A percentile compares a stretch with the other conserved stretches of the same genome.
These are phyloP conservation scores for Orchesellides sinensis DNA, from an alignment of 2,888 invertebrate genomes.

Conservation along the genomic window DNA sequence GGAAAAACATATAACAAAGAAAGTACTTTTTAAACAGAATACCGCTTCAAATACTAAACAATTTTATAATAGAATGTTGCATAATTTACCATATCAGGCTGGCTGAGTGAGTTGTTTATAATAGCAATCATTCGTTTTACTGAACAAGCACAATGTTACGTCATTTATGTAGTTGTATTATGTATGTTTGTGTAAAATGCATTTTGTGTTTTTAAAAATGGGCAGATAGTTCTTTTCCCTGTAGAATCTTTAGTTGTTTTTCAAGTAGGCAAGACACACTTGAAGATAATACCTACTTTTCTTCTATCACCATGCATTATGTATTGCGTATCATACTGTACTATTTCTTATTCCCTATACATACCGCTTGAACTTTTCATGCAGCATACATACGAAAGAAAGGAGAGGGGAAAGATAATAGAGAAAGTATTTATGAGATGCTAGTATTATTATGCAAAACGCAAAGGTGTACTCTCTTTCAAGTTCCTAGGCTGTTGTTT, in stretches of 20 bases:
- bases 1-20: too few relatives aligned
- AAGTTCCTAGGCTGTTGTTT: slow-evolving; percentile 9
- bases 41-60: too few relatives aligned
- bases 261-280: slow-evolving; percentile 6
- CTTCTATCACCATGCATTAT: too few relatives aligned
- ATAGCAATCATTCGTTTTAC: too few relatives aligned
- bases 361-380: not conserved
- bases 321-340: not conserved
- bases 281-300: too few relatives aligned
- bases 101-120: too few relatives aligned
- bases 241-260: not conserved
- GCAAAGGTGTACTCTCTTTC: slow-evolving; percentile 13
- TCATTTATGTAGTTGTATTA: too few relatives aligned
- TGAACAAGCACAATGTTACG: too few relatives aligned
- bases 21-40: too few relatives aligned
- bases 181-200: slow-evolving; percentile 30
- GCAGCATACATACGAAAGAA: not conserved
- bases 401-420: not conserved
- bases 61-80: too few relatives aligned
- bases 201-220: slow-evolving; percentile 40
- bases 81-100: too few relatives aligned
- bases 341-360: not conserved
- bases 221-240: slow-evolving; percentile 36
- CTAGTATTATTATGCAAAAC: not conserved
- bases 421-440: not conserved